Base-by-base conservation (phyloP, 2,888 invertebrate genomes). In the Eupithecia centaureata region DNA sequence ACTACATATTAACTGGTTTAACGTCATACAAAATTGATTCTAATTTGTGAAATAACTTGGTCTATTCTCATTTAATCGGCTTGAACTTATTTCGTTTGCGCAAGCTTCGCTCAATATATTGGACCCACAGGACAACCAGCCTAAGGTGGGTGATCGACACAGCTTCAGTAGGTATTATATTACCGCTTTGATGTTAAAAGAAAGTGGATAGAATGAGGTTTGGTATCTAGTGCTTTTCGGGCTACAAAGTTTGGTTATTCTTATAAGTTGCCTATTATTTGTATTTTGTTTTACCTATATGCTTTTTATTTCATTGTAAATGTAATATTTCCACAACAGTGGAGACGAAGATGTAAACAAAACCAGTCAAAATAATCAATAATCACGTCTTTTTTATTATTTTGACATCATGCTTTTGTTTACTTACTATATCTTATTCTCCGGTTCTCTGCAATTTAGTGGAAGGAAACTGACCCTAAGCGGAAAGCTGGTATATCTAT, bases 41-140 rank as follows among this genome's bases (percentile, higher is more conserved):
- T 22, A 71, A 32, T 13, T 2, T 63, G 59, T 61, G 8, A 71
- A 67, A 54, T 72, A 65, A 71, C 68, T 65, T 71, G 78, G 80
- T 85, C 57, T 82, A 77, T 86, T 85, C 88, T 89, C 89, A 86
- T 90, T 90, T 92, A 92, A 92, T 91, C 89, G 91, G 93, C 93
- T 91, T 92, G 86, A 90, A 87, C 87, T 82, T 76, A 85, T 88
- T 92, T 92, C 90, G 88, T 93, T 92, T 93, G 93, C 92, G 92
- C 93, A 93, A 92, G 93, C 93, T 92, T 92, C 92, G 85, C 83
- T 89, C 89, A 87, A 82, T 88, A 73, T 86, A 82, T 90, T 86
- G 92, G 92, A 87, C 85, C 88, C 88, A 88, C 92, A 93, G 93
- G 91, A 91, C 68, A 83, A 82, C 82, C 79, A 85, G 86, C 73